Percentiles rank a stretch among this genome's conserved stretches.
These are phyloP conservation scores for Copidosoma aretas DNA, from an alignment of 2,888 invertebrate genomes.

Conservation along the genomic window DNA sequence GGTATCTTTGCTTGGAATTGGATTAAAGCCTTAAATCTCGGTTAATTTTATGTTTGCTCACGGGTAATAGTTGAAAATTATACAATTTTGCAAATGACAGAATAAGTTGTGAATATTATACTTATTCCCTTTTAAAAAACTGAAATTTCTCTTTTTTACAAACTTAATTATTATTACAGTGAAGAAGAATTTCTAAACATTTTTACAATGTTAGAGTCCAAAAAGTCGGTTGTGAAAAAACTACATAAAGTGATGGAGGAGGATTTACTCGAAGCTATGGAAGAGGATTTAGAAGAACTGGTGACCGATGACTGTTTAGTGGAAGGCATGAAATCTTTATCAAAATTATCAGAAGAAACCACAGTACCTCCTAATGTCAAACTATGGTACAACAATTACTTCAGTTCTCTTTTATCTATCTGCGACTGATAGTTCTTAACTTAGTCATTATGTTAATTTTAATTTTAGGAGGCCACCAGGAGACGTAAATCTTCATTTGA, in stretches of 20 bases:
- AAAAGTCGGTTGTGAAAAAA: slow-evolving; percentile 42
- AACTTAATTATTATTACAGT: slow-evolving; percentile 44
- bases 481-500: slow-evolving; percentile 49
- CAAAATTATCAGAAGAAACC: slow-evolving; percentile 45
- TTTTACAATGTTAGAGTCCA: slow-evolving; percentile 47
- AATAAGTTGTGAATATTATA: too few relatives aligned
- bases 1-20: slow-evolving; percentile 48
- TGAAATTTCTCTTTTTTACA: too few relatives aligned
- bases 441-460: slow-evolving; percentile 3
- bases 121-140: too few relatives aligned
- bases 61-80: too few relatives aligned
- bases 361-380: slow-evolving; percentile 36
- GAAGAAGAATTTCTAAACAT: slow-evolving; percentile 49
- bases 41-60: too few relatives aligned
- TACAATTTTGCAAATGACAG: too few relatives aligned
- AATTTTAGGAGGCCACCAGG: slow-evolving; percentile 56
- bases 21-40: slow-evolving; percentile 53
- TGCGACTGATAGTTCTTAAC: background rate
- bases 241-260: slow-evolving; percentile 48
- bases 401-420: slow-evolving; percentile 9
- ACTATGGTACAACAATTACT: slow-evolving; percentile 48
- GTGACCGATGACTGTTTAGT: slow-evolving; percentile 48
- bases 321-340: slow-evolving; percentile 45
- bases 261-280: slow-evolving; percentile 47
- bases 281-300: slow-evolving; percentile 46